Base-by-base conservation (phyloP, 1,140 invertebrate genomes). In the Macrosteles quadrilineatus region DNA sequence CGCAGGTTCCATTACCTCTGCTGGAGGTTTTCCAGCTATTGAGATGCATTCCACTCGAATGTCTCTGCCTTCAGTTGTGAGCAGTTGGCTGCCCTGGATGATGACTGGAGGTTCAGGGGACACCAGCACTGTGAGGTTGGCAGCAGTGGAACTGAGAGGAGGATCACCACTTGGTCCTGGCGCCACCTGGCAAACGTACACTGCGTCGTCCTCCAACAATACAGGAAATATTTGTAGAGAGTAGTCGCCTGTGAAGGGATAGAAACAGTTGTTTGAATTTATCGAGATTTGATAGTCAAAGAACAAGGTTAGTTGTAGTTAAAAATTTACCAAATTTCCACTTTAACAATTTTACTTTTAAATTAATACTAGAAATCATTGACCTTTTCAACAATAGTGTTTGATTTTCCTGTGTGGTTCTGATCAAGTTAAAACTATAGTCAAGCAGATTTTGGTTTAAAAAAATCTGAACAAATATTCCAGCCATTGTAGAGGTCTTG, bases 11-110 rank as follows among this genome's bases (percentile, higher is more conserved):
- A n/a, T 88, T 86, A 91, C 91, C 87, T 95, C 92, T 11, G 95
- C 93, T 0, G 94, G 90, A 19, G 96, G 96, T 80, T 97, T 97
- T 50, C 95, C 95, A 27, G 90, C 94, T 69, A 88, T 83, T 70
- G 94, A 96, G 31, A 93, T 86, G 80, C 96, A 98, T 75, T 95
- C 93, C 76, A 98, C 83, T 79, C 94, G 91, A 57, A 96, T 90
- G 75, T 93, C 91, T 71, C 90, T 87, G 80, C 96, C 94, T 79
- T 96, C 94, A 0, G 91, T 94, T 30, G 92, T 93, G 55, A 90
- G 86, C 73, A 94, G 85, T 75, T 88, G 88, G 72, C 89, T 86
- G 19, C 92, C 93, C 78, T 95, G 92, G 2, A 90, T 81, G 75
- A 97, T 97, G 80, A 90, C 88, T 0, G 95, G 95, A 11, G 90